Evolutionary conservation across 2,113 vertebrate species (phyloP).

Genomic region (Scytalopus superciliaris): DNA sequence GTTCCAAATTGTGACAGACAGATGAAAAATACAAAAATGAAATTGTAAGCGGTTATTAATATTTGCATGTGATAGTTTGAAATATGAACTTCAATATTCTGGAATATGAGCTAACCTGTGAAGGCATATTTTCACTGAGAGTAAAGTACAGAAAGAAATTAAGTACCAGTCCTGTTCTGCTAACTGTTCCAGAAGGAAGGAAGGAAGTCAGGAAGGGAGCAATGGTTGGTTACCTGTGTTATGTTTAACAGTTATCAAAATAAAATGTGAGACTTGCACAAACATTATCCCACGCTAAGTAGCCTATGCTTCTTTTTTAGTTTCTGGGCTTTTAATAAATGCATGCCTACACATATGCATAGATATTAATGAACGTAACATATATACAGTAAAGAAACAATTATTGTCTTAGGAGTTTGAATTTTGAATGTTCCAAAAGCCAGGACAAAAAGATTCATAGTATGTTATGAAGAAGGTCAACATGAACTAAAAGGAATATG

Average conservation of each 20-base stretch:
- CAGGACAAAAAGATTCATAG: not conserved
- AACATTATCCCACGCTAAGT: not conserved
- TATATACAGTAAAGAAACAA: not conserved
- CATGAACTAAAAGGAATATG: not conserved
- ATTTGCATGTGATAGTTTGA: not conserved
- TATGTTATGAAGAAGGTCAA: not conserved
- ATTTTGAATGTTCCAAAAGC: not conserved
- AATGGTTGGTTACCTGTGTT: not conserved
- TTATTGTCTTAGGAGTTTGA: not conserved
- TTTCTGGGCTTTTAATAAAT: not conserved
- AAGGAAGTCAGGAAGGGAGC: too few species aligned
- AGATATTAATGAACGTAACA: not conserved
- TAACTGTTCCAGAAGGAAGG: not conserved
- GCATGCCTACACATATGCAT: not conserved
- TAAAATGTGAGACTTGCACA: not conserved
- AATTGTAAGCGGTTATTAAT: not conserved
- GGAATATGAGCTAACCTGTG: not conserved
- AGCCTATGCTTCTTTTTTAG: not conserved
- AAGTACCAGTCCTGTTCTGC: not conserved
- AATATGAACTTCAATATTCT: not conserved
- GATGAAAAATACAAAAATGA: not conserved
- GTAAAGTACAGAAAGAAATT: not conserved
- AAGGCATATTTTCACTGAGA: not conserved
- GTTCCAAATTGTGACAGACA: not conserved
- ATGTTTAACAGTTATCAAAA: not conserved